Conservation (phyloP, 1,140 invertebrate genomes). For the Muscidifurax raptorellus region DNA sequence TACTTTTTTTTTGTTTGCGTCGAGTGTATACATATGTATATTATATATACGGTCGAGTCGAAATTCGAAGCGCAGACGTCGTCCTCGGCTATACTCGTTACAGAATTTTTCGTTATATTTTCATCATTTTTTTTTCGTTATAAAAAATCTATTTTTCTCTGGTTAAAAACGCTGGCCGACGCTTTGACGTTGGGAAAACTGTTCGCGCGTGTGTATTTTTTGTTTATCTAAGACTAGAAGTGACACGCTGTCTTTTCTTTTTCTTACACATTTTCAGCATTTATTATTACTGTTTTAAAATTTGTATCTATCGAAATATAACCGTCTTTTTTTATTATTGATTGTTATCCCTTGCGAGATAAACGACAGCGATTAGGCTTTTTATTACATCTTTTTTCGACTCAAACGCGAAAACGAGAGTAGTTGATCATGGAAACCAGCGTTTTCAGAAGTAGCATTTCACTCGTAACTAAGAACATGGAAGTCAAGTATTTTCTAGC, state of each 20-base stretch:
- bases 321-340: conserved; percentile 38
- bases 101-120: conserved; percentile 34
- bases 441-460: no score
- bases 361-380: conserved; percentile 20
- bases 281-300: conserved; percentile 25
- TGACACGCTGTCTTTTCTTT: neutral
- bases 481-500: neutral
- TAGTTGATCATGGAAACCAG: neutral
- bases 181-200: conserved; percentile 30
- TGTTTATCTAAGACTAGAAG: conserved; percentile 34
- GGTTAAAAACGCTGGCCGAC: conserved; percentile 16
- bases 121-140: conserved; percentile 29
- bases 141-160: conserved; percentile 44
- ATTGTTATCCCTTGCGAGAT: conserved; percentile 17
- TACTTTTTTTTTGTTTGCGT: conserved; percentile 14
- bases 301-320: conserved; percentile 35
- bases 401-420: neutral
- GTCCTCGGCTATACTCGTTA: conserved; percentile 27
- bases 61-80: conserved; percentile 50
- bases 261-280: conserved; percentile 15
- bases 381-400: conserved; percentile 17
- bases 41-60: conserved; percentile 47
- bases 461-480: neutral
- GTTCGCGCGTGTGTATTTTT: neutral
- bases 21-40: conserved; percentile 39